Evolutionary conservation across 53 echinoderm and acorn worm genomes (phyloP).

Genomic region (Patiria pectinifera): DNA sequence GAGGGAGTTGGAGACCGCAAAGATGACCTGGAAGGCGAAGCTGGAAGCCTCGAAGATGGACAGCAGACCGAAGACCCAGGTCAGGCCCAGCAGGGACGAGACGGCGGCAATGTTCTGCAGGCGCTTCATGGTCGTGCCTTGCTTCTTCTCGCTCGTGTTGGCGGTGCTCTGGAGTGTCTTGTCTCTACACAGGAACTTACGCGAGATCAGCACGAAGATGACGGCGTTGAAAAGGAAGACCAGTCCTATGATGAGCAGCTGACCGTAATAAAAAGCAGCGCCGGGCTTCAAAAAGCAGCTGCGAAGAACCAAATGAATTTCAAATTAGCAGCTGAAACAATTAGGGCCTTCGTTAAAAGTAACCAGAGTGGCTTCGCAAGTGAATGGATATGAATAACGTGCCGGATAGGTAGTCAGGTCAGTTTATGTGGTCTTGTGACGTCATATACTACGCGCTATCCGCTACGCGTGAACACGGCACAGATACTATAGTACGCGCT

Average conservation of each 20-base stretch:
- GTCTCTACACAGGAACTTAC: slow-evolving; percentile 61
- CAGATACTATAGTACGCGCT: too few relatives aligned
- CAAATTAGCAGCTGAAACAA: too few relatives aligned
- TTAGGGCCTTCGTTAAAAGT: too few relatives aligned
- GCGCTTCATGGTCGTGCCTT: slow-evolving; percentile 8
- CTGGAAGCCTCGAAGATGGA: slow-evolving; percentile 61
- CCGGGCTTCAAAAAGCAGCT: slow-evolving; percentile 76
- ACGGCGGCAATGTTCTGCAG: slow-evolving; percentile 63
- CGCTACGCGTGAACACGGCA: too few relatives aligned
- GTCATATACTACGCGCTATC: too few relatives aligned
- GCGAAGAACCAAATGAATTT: background rate
- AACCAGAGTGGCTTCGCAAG: too few relatives aligned
- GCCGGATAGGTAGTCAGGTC: too few relatives aligned
- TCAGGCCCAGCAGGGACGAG: slow-evolving; percentile 75
- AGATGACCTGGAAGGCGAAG: slow-evolving; percentile 76
- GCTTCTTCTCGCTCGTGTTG: background rate
- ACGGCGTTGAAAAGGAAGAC: slow-evolving; percentile 63
- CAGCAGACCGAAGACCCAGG: slow-evolving; percentile 85
- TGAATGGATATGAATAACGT: too few relatives aligned
- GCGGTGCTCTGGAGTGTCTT: background rate
- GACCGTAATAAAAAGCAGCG: slow-evolving; percentile 61
- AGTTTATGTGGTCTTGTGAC: too few relatives aligned
- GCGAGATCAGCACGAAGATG: slow-evolving; percentile 59
- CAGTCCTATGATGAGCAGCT: slow-evolving; percentile 59
- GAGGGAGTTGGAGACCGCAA: slow-evolving; percentile 80